Conservation (phyloP, 2,888 invertebrate genomes). For the Euplagia quadripunctaria region DNA sequence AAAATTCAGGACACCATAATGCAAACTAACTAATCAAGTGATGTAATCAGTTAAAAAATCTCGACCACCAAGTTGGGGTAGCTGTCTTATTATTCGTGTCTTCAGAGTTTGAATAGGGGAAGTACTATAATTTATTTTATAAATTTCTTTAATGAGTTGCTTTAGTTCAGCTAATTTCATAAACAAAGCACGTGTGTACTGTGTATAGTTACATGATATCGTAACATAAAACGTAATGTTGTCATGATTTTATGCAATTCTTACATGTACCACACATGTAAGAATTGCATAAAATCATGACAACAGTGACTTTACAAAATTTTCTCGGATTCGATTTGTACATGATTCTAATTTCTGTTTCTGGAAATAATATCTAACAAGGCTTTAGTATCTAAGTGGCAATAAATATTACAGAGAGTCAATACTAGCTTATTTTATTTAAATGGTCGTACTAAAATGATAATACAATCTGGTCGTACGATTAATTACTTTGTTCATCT, state of each 20-base stretch:
- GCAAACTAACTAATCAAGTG: too few relatives aligned
- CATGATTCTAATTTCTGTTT: not conserved
- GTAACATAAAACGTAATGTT: too few relatives aligned
- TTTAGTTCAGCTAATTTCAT: too few relatives aligned
- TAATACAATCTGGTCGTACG: not conserved
- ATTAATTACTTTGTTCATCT: not conserved
- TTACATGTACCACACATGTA: too few relatives aligned
- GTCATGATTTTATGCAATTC: not conserved
- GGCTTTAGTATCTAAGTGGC: not conserved
- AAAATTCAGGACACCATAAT: not conserved
- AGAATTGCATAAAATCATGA: too few relatives aligned
- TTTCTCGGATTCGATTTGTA: not conserved
- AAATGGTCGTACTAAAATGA: not conserved
- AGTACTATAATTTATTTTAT: not conserved
- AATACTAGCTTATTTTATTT: not conserved
- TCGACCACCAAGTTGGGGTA: too few relatives aligned
- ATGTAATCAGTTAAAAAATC: too few relatives aligned
- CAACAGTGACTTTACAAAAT: too few relatives aligned
- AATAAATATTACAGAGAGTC: not conserved
- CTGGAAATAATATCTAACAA: not conserved
- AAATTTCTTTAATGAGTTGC: not conserved
- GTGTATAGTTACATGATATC: too few relatives aligned
- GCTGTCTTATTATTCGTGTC: too few relatives aligned
- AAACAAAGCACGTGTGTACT: too few relatives aligned
- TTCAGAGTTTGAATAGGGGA: too few relatives aligned